phyloP scores from a whole-genome alignment of 2,888 invertebrate species.

The Emmelina monodactyla region DNA sequence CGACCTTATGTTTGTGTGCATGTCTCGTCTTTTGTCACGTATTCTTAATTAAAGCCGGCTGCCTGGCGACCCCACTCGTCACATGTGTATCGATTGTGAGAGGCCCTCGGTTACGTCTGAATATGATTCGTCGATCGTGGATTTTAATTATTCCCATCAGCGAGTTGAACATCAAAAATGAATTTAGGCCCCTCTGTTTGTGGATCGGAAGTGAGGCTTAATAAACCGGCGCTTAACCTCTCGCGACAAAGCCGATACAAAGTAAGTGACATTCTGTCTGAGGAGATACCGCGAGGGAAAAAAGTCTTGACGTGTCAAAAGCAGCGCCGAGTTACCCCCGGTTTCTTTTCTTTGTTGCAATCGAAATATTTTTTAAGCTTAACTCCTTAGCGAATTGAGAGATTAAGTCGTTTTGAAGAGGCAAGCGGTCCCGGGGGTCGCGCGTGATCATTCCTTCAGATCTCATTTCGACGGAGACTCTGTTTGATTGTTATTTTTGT shows the following conservation, averaged over 20 bases:
- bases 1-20: constrained; percentile 54
- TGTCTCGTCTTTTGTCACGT: constrained; percentile 67
- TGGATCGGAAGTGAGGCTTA: constrained; percentile 56
- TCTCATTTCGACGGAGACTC: constrained; percentile 64
- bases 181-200: constrained; percentile 53
- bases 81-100: constrained; percentile 55
- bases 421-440: constrained; percentile 67
- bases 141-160: constrained; percentile 30
- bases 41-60: constrained; percentile 64
- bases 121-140: constrained; percentile 27
- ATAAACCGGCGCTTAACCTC: constrained; percentile 64
- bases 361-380: constrained; percentile 65
- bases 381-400: constrained; percentile 68
- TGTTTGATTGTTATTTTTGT: constrained; percentile 66
- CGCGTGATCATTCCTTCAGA: constrained; percentile 61
- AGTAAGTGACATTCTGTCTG: constrained; percentile 61
- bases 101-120: constrained; percentile 31
- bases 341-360: constrained; percentile 58
- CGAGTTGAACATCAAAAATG: constrained; percentile 31
- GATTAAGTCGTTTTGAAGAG: constrained; percentile 69
- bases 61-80: constrained; percentile 51
- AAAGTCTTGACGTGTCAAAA: constrained; percentile 63
- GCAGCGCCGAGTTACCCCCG: constrained; percentile 58
- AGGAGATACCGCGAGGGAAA: constrained; percentile 58
- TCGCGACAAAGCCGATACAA: constrained; percentile 63